These are phyloP conservation scores for Hyla sarda DNA, from an alignment of 2,113 vertebrate genomes.

Conservation along the genomic window DNA sequence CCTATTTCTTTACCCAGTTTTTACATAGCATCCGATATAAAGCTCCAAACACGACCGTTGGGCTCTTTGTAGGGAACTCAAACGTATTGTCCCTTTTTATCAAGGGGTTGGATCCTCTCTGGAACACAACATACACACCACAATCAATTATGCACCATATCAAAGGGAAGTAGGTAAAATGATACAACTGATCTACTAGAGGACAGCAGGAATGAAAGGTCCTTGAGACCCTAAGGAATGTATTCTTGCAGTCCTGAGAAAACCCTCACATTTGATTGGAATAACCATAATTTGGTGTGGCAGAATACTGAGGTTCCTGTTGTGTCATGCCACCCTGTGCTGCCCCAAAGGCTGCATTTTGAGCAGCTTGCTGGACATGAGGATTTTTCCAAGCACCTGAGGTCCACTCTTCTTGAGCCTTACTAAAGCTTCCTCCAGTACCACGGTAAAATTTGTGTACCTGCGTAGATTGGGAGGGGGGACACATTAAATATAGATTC, in stretches of 20 bases:
- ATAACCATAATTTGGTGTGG: slow-evolving; percentile 93
- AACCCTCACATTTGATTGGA: slow-evolving; percentile 90
- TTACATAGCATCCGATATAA: slow-evolving; percentile 5
- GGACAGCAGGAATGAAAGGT: slow-evolving; percentile 53
- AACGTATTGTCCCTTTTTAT: neutral
- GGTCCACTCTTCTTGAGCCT: slow-evolving; percentile 97
- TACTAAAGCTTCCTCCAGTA: slow-evolving; percentile 93
- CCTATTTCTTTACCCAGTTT: neutral
- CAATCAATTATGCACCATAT: slow-evolving; percentile 55
- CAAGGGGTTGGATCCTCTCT: slow-evolving; percentile 35
- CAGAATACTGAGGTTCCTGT: slow-evolving; percentile 86
- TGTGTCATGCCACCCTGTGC: slow-evolving; percentile 89
- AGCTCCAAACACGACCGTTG: neutral
- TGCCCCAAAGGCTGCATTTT: slow-evolving; percentile 91
- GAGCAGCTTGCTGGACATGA: slow-evolving; percentile 92
- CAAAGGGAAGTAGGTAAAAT: slow-evolving; percentile 43
- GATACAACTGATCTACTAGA: slow-evolving; percentile 36
- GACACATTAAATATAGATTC: neutral
- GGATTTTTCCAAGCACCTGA: slow-evolving; percentile 97
- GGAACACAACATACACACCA: slow-evolving; percentile 47
- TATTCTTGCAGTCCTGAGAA: slow-evolving; percentile 25
- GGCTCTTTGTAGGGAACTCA: slow-evolving; percentile 3
- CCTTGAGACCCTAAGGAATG: slow-evolving; percentile 44
- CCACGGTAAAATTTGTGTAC: slow-evolving; percentile 97
- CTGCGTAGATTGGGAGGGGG: slow-evolving; percentile 66